These are phyloP conservation scores for Alcedo atthis DNA, from an alignment of 2,797 vertebrate genomes.

Conservation along the genomic window DNA sequence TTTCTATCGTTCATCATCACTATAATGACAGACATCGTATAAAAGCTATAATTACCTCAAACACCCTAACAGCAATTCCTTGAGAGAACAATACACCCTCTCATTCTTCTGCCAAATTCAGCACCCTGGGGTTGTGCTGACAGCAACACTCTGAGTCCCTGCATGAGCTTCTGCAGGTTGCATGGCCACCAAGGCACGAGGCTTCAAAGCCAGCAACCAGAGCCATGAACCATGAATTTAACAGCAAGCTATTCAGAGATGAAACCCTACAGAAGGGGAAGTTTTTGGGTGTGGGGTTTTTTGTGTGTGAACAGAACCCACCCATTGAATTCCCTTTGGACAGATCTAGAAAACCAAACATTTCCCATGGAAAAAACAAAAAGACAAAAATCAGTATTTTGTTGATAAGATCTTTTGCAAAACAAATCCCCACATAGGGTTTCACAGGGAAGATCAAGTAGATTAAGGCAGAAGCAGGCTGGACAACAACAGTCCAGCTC, in stretches of 20 bases:
- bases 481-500: not conserved
- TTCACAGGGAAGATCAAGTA: not conserved
- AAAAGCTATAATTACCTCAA: slow-evolving; percentile 25
- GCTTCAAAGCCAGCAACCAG: not conserved
- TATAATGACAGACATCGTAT: not conserved
- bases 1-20: not conserved
- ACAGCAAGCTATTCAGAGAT: not conserved
- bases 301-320: not conserved
- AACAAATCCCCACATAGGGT: not conserved
- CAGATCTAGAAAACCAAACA: not conserved
- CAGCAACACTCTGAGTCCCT: not conserved
- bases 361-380: not conserved
- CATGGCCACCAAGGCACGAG: not conserved
- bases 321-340: not conserved
- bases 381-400: not conserved
- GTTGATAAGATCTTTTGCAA: not conserved
- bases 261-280: not conserved
- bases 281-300: not conserved
- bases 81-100: slow-evolving; percentile 14
- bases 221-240: not conserved
- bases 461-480: accelerated
- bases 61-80: slow-evolving; percentile 3
- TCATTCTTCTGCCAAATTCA: slow-evolving; percentile 29
- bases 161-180: not conserved
- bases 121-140: not conserved